These are phyloP conservation scores for Rhopilema esculentum DNA, from an alignment of 30 jellyfish, hydroid and myxozoan species.

Conservation along the genomic window DNA sequence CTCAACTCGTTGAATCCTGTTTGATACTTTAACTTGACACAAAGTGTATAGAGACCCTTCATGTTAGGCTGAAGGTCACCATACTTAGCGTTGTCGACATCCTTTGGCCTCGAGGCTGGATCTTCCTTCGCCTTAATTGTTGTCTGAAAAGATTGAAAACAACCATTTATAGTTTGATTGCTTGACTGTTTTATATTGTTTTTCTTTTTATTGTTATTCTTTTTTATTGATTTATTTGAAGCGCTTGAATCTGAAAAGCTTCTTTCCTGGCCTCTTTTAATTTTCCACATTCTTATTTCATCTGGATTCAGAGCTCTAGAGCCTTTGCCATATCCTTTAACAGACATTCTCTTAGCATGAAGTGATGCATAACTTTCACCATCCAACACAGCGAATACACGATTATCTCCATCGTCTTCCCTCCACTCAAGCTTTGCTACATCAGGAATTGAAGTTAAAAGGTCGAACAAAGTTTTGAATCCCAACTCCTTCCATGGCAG, in stretches of 20 bases:
- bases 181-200: not conserved
- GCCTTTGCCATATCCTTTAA: constrained; percentile 49
- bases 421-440: constrained; percentile 78
- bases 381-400: constrained; percentile 83
- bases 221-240: not conserved
- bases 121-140: not conserved
- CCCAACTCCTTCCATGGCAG: constrained; percentile 70
- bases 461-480: constrained; percentile 64
- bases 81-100: not conserved
- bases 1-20: not conserved
- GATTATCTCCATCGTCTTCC: constrained; percentile 74
- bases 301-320: constrained; percentile 60
- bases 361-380: constrained; percentile 44
- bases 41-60: constrained; percentile 36
- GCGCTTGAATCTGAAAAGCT: constrained; percentile 4
- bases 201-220: not conserved
- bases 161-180: not conserved
- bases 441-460: constrained; percentile 79
- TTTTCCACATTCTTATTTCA: constrained; percentile 59
- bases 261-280: not conserved
- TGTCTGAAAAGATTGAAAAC: not conserved
- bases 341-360: constrained; percentile 85
- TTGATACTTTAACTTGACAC: not conserved
- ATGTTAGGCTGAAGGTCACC: not conserved
- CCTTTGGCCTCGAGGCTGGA: not conserved